Conservation (phyloP, 2,888 invertebrate species). For the Nomada fabriciana region DNA sequence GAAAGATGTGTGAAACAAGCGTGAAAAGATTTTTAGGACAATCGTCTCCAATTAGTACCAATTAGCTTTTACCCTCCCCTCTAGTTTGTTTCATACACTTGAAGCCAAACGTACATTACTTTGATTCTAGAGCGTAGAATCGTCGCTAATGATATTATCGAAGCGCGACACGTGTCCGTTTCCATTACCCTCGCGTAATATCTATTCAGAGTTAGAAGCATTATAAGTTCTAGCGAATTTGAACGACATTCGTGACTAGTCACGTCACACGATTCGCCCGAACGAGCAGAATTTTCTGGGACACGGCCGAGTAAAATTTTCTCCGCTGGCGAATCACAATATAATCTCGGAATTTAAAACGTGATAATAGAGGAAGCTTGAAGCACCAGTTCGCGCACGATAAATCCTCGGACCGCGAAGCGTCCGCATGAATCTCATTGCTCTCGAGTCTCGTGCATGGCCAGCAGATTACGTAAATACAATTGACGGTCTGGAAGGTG, state of each 20-base stretch:
- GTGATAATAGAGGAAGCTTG: background rate
- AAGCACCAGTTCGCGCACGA: background rate
- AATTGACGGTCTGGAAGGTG: background rate
- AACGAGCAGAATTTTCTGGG: background rate
- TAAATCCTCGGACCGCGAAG: constrained; percentile 4
- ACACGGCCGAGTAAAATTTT: background rate
- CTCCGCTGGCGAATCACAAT: background rate
- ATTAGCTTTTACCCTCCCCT: background rate
- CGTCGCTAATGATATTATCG: constrained; percentile 2
- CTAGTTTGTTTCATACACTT: background rate
- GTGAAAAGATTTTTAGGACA: constrained; percentile 1
- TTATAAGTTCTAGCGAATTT: constrained; percentile 3
- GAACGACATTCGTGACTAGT: background rate
- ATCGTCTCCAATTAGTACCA: background rate
- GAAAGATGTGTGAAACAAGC: background rate
- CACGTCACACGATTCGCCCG: background rate
- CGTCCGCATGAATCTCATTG: constrained; percentile 56
- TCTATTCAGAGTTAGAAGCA: background rate
- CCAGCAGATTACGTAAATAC: constrained; percentile 16
- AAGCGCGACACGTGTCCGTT: constrained; percentile 1
- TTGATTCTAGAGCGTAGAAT: background rate
- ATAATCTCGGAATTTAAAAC: background rate
- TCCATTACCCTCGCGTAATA: background rate
- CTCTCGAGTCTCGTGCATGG: constrained; percentile 1
- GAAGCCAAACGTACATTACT: background rate